These are phyloP conservation scores for Clavelina lepadiformis DNA, from an alignment of 23 tunicate genomes.

Conservation along the genomic window DNA sequence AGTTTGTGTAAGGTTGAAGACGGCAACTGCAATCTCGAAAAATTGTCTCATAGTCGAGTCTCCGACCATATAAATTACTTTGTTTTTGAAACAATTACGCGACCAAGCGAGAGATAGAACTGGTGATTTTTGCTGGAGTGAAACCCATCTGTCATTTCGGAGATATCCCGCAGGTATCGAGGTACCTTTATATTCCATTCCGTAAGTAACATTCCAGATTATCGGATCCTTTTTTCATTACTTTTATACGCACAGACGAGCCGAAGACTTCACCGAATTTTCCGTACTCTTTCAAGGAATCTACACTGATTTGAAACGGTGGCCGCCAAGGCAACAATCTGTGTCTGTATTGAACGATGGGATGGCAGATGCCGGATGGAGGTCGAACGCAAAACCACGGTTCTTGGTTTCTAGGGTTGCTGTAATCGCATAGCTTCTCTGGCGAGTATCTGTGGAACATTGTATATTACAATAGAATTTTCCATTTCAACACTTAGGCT, in stretches of 20 bases:
- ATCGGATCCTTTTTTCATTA: too few relatives aligned
- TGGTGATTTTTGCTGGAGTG: not conserved
- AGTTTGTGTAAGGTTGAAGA: not conserved
- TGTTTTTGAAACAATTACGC: conserved; percentile 12
- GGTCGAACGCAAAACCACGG: conserved; percentile 44
- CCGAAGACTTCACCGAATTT: too few relatives aligned
- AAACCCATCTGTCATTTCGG: conserved; percentile 4
- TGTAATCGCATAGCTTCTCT: conserved; percentile 15
- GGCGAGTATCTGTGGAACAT: conserved; percentile 7
- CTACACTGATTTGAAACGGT: too few relatives aligned
- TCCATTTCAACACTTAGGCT: too few relatives aligned
- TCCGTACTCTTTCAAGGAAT: too few relatives aligned
- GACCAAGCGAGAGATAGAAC: not conserved
- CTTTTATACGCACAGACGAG: too few relatives aligned
- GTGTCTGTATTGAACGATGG: too few relatives aligned
- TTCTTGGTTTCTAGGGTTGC: conserved; percentile 36
- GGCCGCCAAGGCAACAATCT: too few relatives aligned
- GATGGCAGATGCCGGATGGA: conserved; percentile 9
- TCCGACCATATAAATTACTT: conserved; percentile 48
- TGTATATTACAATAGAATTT: too few relatives aligned
- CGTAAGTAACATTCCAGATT: too few relatives aligned
- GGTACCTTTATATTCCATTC: too few relatives aligned
- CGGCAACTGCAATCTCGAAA: conserved; percentile 7
- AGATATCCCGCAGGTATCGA: conserved; percentile 29
- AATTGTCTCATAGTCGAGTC: conserved; percentile 66